Base-by-base conservation (phyloP, 2,888 invertebrate genomes). In the Reticulitermes lucifugus region DNA sequence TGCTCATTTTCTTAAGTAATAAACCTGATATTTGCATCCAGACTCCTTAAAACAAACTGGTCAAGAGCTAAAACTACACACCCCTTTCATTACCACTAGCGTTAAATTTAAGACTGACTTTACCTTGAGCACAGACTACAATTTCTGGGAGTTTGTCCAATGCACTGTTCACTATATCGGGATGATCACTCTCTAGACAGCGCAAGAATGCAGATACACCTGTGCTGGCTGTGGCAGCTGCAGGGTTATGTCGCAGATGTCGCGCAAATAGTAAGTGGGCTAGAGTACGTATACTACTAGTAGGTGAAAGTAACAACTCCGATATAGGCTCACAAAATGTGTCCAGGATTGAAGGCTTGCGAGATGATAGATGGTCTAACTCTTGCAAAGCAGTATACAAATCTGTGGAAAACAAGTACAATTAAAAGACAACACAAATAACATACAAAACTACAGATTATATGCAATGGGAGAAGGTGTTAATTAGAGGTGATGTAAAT, bases 131-230 rank as follows among this genome's bases (percentile, higher is more conserved):
- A 87, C 97, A 95, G 21, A 96, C 93, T 83, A 96, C 93, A 87
- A 98, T 94, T 89, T 98, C 98, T 0, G 97, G 95, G 81, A 98
- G 92, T 90, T 95, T 94, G 87, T 97, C 97, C 79, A 98, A 92
- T 51, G 96, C 95, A 0, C 96, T 94, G 88, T 94, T 93, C 0
- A 96, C 94, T 70, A 98, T 93, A 87, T 97, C 96, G 0, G 96
- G 95, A 89, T 96, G 95, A 75, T 93, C 92, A 86, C 95, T 95
- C 88, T 97, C 95, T 85, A 98, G 92, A 89, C 98, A 97, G 88
- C 96, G 94, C 85, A 98, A 93, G 89, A 96, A 95, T 0, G 96
- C 94, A 75, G 95, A 94, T 3, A 98, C 92, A 87, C 96, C 96
- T 29, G 92, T 91, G 86, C 93, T 93, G 0, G 93, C 91, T 18